Evolutionary conservation across 1,140 invertebrate genomes (phyloP).

Genomic region (Euschistus heros): DNA sequence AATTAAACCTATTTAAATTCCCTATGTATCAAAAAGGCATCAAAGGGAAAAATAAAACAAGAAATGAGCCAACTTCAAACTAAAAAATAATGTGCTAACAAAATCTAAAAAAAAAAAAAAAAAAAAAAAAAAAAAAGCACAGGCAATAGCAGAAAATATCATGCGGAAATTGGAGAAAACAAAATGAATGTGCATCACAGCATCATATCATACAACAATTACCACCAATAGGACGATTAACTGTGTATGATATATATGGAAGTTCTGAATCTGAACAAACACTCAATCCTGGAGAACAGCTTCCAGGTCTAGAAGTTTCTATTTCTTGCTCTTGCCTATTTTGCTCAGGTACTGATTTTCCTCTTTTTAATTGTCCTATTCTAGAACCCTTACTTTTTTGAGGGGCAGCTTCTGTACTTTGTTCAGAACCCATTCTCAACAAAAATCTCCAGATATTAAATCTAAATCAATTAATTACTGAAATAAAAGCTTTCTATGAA

Average conservation of each 20-base stretch:
- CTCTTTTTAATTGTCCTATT: slow-evolving; percentile 26
- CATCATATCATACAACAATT: slow-evolving; percentile 25
- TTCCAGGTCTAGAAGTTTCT: slow-evolving; percentile 37
- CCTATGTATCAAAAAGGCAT: too few species aligned
- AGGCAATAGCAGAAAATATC: too few species aligned
- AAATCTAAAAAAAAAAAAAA: too few species aligned
- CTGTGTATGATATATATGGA: slow-evolving; percentile 89
- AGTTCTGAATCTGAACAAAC: slow-evolving; percentile 81
- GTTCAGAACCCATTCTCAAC: slow-evolving; percentile 30
- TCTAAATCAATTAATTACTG: too few species aligned
- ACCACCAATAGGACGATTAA: slow-evolving; percentile 81
- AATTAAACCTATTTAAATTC: too few species aligned
- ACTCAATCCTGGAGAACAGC: slow-evolving; percentile 70
- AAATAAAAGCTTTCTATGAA: too few species aligned
- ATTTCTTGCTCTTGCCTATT: slow-evolving; percentile 26
- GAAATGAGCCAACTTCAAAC: too few species aligned
- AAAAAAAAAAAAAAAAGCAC: too few species aligned
- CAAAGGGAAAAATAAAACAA: too few species aligned
- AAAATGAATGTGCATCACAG: too few species aligned
- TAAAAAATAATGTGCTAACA: background rate
- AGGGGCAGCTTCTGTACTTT: slow-evolving; percentile 27
- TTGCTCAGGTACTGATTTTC: slow-evolving; percentile 30
- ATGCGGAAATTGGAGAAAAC: too few species aligned
- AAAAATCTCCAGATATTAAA: too few species aligned
- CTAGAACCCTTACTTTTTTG: slow-evolving; percentile 24